These are phyloP conservation scores for Graptemys geographica DNA, from an alignment of 2,797 vertebrate species.

Conservation along the genomic window DNA sequence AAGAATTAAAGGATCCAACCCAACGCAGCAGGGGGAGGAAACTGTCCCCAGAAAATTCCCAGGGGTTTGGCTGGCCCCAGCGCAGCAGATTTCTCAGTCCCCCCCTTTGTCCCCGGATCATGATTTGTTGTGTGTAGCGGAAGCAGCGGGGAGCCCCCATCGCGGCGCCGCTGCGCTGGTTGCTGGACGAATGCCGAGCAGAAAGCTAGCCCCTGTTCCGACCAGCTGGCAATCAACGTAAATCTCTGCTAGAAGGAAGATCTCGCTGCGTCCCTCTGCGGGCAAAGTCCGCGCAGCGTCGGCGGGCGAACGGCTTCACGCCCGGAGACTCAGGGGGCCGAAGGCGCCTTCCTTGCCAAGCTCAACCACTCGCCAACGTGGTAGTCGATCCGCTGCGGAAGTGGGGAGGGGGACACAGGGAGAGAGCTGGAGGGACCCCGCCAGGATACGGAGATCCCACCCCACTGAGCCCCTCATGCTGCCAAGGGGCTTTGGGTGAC, in stretches of 20 bases:
- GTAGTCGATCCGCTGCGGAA: conserved; percentile 51
- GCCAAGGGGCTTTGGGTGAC: not conserved
- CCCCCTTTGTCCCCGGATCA: too few relatives aligned
- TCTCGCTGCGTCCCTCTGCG: too few relatives aligned
- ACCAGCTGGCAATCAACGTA: not conserved
- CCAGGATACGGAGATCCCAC: not conserved
- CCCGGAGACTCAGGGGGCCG: not conserved
- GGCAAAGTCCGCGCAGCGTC: too few relatives aligned
- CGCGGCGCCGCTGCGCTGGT: not conserved
- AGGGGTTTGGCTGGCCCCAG: too few relatives aligned
- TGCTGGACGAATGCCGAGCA: not conserved
- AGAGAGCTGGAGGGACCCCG: not conserved
- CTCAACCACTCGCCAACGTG: conserved; percentile 18
- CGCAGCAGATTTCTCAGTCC: not conserved
- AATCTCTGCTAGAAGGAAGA: not conserved
- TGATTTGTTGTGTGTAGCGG: too few relatives aligned
- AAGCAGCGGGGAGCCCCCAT: too few relatives aligned
- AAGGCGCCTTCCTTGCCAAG: not conserved
- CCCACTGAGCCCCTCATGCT: not conserved
- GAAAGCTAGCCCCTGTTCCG: not conserved
- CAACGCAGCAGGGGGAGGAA: rapidly evolving
- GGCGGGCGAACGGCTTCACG: rapidly evolving
- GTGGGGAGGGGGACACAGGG: not conserved
- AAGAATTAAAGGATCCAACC: not conserved
- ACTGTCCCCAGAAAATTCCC: not conserved